Percentiles rank a stretch among this genome's conserved stretches.
Evolutionary conservation across 1,140 invertebrate genomes (phyloP).

Genomic region (Drosophila seguyi): DNA sequence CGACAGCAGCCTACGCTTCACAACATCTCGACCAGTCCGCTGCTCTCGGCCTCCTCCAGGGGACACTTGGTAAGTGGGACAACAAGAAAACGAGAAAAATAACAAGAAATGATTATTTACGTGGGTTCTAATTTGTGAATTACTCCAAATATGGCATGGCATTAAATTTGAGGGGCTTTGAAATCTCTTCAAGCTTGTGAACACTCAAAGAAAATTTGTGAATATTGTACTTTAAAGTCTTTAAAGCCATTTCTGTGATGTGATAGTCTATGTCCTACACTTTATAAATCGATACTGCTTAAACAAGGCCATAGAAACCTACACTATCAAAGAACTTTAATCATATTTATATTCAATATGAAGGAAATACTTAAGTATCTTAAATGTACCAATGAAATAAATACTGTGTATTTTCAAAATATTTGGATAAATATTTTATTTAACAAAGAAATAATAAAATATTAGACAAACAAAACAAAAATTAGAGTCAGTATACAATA

Average conservation of each 20-base stretch:
- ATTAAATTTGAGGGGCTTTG: background rate
- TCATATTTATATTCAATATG: background rate
- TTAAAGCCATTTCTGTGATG: background rate
- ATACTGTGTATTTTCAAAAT: too few species aligned
- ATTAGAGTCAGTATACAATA: too few species aligned
- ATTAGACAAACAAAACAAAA: too few species aligned
- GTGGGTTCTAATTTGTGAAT: background rate
- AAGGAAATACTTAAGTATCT: background rate
- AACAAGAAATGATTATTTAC: background rate
- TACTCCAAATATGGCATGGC: background rate
- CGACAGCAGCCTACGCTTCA: constrained; percentile 69
- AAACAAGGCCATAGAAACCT: background rate
- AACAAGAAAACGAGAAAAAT: background rate
- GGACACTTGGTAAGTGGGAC: constrained; percentile 71
- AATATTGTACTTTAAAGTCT: background rate
- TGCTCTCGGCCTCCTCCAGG: constrained; percentile 73
- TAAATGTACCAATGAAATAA: background rate
- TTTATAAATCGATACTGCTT: constrained; percentile 7
- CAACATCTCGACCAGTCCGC: constrained; percentile 81
- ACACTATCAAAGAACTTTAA: background rate
- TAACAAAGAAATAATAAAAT: too few species aligned
- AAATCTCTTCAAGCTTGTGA: background rate
- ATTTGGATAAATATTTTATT: background rate
- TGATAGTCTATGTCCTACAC: background rate
- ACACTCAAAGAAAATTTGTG: background rate